A percentile compares a stretch with the other conserved stretches of the same genome.
Conservation (phyloP, 2,797 vertebrate genomes). For the Morelia viridis region DNA sequence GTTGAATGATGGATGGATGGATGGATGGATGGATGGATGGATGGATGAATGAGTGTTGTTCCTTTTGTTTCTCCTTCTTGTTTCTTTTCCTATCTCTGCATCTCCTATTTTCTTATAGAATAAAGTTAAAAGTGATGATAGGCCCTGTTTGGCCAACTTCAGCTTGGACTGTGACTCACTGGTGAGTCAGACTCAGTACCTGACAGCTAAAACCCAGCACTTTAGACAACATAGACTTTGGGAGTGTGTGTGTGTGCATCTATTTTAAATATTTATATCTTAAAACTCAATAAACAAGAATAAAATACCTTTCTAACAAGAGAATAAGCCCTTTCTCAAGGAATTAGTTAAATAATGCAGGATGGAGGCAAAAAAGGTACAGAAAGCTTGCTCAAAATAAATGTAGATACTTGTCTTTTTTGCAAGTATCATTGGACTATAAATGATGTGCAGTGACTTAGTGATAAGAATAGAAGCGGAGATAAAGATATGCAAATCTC, state of each 20-base stretch:
- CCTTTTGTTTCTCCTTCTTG: neutral
- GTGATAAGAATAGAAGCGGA: neutral
- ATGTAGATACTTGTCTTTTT: neutral
- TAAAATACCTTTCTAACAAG: neutral
- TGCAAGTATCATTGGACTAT: neutral
- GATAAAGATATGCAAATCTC: neutral
- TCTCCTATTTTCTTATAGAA: neutral
- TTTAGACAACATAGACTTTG: neutral
- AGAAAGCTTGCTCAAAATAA: neutral
- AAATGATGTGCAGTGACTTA: neutral
- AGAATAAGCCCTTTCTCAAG: neutral
- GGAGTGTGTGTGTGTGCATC: neutral
- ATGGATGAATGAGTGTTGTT: neutral
- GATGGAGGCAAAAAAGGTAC: neutral
- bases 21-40: no score
- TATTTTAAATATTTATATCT: neutral
- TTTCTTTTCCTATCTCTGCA: no score
- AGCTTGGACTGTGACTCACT: neutral
- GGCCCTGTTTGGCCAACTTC: neutral
- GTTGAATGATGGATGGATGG: neutral
- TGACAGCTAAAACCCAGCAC: neutral
- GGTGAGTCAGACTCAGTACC: neutral
- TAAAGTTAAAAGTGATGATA: neutral
- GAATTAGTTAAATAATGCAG: neutral
- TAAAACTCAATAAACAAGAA: neutral